Evolutionary conservation across 2,113 vertebrate species (phyloP).

Genomic region (Pedionomus torquatus): DNA sequence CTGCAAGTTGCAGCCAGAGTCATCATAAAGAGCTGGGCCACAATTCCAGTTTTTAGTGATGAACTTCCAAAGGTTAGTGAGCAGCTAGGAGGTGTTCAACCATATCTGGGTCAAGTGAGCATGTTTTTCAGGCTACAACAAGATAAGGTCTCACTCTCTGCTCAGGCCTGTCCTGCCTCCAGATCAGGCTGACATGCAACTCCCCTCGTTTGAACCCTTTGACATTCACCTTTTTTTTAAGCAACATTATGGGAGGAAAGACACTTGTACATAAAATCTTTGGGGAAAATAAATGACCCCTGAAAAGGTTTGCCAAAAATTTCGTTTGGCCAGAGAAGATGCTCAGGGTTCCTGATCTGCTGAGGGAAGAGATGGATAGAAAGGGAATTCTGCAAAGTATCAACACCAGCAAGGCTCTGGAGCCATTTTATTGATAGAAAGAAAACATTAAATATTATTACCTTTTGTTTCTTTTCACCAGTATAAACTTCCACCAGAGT

Average conservation of each 20-base stretch:
- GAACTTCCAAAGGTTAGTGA: constrained; percentile 27
- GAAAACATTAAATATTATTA: background rate
- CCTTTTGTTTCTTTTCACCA: constrained; percentile 1
- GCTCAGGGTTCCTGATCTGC: background rate
- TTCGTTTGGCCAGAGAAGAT: background rate
- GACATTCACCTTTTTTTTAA: background rate
- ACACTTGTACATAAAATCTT: background rate
- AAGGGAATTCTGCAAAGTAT: background rate
- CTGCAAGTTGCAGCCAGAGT: constrained; percentile 10
- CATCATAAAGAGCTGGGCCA: constrained; percentile 9
- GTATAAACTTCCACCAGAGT: background rate
- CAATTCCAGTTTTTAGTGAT: background rate
- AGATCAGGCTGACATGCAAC: background rate
- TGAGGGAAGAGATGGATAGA: background rate
- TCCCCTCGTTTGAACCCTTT: background rate
- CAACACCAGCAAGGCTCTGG: background rate
- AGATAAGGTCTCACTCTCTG: background rate
- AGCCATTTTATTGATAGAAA: background rate
- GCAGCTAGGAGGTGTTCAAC: background rate
- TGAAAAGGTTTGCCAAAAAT: background rate
- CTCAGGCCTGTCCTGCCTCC: background rate
- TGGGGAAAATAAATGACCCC: background rate
- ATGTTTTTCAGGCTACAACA: background rate
- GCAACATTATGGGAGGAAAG: background rate
- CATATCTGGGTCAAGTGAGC: constrained; percentile 4